These are phyloP conservation scores for Sclerodermus sp. DNA, from an alignment of 2,888 invertebrate genomes.

Conservation along the genomic window DNA sequence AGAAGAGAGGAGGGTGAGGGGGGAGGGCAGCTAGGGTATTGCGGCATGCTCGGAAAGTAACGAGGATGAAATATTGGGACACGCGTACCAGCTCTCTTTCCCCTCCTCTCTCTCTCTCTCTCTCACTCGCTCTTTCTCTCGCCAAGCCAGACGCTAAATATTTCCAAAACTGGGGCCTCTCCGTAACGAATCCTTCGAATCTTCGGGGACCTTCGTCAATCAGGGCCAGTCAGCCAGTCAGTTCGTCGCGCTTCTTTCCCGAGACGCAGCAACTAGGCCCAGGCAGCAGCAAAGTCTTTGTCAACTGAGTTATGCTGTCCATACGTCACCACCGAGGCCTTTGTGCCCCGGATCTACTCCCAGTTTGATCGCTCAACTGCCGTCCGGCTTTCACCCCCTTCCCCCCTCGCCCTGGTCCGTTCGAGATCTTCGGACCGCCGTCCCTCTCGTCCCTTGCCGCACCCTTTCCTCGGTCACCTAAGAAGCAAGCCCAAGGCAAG, in stretches of 20 bases:
- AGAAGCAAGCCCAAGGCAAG: no score
- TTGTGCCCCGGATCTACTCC: conserved; percentile 28
- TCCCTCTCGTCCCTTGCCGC: no score
- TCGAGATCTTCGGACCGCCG: no score
- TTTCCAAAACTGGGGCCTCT: conserved; percentile 47
- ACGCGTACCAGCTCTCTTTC: conserved; percentile 30
- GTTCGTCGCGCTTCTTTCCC: conserved; percentile 13
- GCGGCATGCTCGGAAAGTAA: no score
- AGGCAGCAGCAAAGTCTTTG: conserved; percentile 33
- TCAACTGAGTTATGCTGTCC: conserved; percentile 45
- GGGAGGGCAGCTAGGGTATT: no score
- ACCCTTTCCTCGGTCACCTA: no score
- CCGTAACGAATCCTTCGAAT: conserved; percentile 41
- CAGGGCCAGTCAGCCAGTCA: no score
- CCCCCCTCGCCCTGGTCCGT: no score
- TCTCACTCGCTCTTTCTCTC: no score
- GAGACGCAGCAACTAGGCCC: conserved; percentile 29
- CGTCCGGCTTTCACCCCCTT: neutral
- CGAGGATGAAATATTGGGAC: conserved; percentile 47
- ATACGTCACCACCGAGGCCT: conserved; percentile 40
- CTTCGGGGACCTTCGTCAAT: conserved; percentile 22
- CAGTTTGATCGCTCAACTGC: conserved; percentile 28
- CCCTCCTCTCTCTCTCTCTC: no score
- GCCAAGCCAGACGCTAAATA: conserved; percentile 39
- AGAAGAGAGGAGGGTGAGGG: no score